These are phyloP conservation scores for Abramis brama DNA, from an alignment of 2,113 vertebrate species.

Conservation along the genomic window DNA sequence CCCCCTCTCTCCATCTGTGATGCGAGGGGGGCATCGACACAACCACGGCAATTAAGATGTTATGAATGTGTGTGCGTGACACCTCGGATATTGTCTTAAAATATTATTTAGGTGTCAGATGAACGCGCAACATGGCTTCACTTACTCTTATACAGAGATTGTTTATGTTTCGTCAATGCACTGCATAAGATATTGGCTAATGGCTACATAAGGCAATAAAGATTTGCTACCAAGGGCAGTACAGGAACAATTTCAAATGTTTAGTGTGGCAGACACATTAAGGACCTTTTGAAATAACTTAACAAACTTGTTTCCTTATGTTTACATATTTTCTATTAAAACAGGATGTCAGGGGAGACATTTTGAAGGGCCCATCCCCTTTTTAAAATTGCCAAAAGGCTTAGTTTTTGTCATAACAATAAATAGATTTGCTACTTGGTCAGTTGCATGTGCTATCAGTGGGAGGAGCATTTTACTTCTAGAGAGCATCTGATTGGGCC, in stretches of 20 bases:
- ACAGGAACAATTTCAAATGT: not conserved
- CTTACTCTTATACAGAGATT: not conserved
- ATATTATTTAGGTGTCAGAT: slow-evolving; percentile 23
- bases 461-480: not conserved
- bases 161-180: not conserved
- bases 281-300: not conserved
- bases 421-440: not conserved
- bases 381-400: no score
- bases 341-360: not conserved
- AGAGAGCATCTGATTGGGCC: not conserved
- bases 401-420: not conserved
- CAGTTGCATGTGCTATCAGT: not conserved
- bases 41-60: slow-evolving; percentile 61
- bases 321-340: not conserved
- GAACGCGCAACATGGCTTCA: not conserved
- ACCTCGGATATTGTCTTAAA: slow-evolving; percentile 20
- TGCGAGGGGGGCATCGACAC: slow-evolving; percentile 50
- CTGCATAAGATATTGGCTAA: not conserved
- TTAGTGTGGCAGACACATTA: not conserved
- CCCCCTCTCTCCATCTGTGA: slow-evolving; percentile 54
- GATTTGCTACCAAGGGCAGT: not conserved
- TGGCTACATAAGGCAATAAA: not conserved
- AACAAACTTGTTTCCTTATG: not conserved
- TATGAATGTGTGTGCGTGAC: slow-evolving; percentile 32
- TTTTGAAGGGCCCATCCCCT: not conserved